Conservation (phyloP, 1,140 invertebrate genomes). For the Eupristina koningsbergeri region DNA sequence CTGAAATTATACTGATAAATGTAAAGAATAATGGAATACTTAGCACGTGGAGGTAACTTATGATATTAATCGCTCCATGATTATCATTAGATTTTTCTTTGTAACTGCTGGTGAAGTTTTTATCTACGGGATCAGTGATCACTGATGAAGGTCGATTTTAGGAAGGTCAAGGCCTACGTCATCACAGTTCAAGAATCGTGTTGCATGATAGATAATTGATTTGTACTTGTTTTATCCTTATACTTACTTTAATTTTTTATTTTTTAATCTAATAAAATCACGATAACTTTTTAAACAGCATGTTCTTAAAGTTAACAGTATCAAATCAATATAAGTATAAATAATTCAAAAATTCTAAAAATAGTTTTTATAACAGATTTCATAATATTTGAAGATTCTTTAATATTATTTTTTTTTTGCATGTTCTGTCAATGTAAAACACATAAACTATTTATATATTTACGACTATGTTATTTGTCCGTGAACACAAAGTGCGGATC, state of each 20-base stretch:
- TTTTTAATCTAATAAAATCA: not conserved
- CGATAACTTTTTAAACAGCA: not conserved
- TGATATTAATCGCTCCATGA: no score
- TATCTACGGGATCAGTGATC: not conserved
- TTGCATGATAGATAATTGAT: not conserved
- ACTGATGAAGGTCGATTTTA: not conserved
- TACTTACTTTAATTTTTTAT: not conserved
- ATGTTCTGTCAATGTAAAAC: not conserved
- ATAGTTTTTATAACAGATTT: not conserved
- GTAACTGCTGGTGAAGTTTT: not conserved
- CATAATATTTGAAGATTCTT: not conserved
- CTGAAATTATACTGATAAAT: no score
- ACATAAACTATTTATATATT: not conserved
- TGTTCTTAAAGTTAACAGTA: not conserved
- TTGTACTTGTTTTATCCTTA: not conserved
- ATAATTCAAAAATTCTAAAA: not conserved
- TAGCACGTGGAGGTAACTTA: no score
- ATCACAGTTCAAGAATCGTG: not conserved
- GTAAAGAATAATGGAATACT: no score
- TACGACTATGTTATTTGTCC: not conserved
- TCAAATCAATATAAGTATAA: not conserved
- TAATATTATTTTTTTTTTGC: not conserved
- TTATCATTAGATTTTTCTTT: no score
- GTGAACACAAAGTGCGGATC: not conserved
- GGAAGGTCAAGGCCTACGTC: slow-evolving; percentile 17